A percentile compares a stretch with the other conserved stretches of the same genome.
Conservation (phyloP, 1,140 invertebrate genomes). For the Spodoptera frugiperda region DNA sequence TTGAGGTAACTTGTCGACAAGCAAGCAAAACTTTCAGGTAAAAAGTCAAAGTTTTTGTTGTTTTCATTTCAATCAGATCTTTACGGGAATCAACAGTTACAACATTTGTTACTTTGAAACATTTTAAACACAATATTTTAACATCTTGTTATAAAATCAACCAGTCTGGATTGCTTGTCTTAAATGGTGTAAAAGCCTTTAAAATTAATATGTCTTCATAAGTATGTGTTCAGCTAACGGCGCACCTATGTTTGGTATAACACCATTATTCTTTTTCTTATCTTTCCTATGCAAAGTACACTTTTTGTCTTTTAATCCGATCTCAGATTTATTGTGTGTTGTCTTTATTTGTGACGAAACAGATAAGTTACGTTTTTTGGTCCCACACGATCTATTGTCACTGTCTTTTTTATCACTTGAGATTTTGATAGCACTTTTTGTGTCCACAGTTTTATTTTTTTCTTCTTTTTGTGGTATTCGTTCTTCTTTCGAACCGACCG, state of each 20-base stretch:
- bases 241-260: constrained; percentile 68
- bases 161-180: constrained; percentile 20
- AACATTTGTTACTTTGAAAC: neutral
- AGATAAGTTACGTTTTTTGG: constrained; percentile 75
- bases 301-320: constrained; percentile 77
- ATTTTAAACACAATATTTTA: neutral
- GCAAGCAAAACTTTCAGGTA: neutral
- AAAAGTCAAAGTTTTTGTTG: neutral
- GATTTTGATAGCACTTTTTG: constrained; percentile 49
- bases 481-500: constrained; percentile 53
- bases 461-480: constrained; percentile 46
- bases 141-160: neutral
- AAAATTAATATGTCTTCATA: constrained; percentile 75
- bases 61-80: neutral
- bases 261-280: constrained; percentile 67
- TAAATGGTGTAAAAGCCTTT: neutral
- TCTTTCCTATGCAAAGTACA: constrained; percentile 75
- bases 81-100: neutral
- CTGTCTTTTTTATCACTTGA: constrained; percentile 44
- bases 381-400: constrained; percentile 61
- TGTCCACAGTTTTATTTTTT: constrained; percentile 49
- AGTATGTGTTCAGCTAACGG: constrained; percentile 75
- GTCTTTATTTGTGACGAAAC: constrained; percentile 78
- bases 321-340: constrained; percentile 81
- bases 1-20: constrained; percentile 16